Evolutionary conservation across 2,797 vertebrate genomes (phyloP).

Genomic region (Alca torda): DNA sequence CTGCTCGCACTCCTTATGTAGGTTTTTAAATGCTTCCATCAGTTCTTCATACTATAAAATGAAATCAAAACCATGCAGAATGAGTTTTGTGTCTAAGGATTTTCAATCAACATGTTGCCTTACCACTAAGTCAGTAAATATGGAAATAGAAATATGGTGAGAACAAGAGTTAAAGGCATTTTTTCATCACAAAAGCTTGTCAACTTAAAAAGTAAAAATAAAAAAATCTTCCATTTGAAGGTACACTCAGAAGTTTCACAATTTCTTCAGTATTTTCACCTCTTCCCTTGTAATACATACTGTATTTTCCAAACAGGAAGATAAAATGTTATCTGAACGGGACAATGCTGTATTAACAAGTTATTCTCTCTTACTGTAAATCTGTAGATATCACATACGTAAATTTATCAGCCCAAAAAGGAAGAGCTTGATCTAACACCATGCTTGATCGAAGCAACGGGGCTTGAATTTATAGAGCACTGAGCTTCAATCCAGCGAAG

Average conservation of each 20-base stretch:
- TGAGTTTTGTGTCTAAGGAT: not conserved
- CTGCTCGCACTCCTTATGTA: conserved; percentile 95
- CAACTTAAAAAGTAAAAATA: not conserved
- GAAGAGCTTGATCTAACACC: not conserved
- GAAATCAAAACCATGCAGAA: conserved; percentile 35
- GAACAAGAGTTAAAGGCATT: not conserved
- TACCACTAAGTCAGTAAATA: not conserved
- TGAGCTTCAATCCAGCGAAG: not conserved
- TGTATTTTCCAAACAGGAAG: not conserved
- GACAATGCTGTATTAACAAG: not conserved
- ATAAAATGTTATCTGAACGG: not conserved
- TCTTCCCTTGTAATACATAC: not conserved
- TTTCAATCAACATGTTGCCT: not conserved
- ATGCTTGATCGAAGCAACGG: not conserved
- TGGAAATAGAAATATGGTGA: not conserved
- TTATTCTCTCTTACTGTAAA: not conserved
- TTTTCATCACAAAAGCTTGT: not conserved
- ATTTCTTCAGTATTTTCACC: not conserved
- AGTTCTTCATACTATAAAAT: conserved; percentile 91
- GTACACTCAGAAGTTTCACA: not conserved
- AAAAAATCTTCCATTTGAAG: not conserved
- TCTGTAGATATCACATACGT: not conserved
- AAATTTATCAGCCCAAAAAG: not conserved
- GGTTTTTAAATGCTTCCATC: conserved; percentile 93
- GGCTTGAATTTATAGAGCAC: not conserved